Evolutionary conservation across 2,113 vertebrate species (phyloP), one percentile per base, ranked within the genome.

Genomic region (Todiramphus chloris): DNA sequence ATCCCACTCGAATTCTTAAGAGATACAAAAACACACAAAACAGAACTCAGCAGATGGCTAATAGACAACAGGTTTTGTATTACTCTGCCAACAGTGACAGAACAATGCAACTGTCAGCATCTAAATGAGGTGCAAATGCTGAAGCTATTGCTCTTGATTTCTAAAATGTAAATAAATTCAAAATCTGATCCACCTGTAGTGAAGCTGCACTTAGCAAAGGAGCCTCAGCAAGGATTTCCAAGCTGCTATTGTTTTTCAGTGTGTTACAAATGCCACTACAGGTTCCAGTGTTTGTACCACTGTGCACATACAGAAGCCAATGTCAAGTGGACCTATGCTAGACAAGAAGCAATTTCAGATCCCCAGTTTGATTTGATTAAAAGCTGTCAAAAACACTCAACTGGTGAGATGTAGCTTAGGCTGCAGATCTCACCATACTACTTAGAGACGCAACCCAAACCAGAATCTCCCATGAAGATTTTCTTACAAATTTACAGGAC

Each of bases 1-100:
- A 99, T 84, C 98, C 98, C 94, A 99, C 99, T 7, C 99, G 99
- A 95, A 99, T 96, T 97, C 99, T 99, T 96, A 72, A 94, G 58
- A 97, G 83, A 96, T 27, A 95, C 59, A 74, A 92, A 97, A 96
- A 96, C 63, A 80, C 9, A 89, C 16, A 85, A 82, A 85, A 89
- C 1, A 33, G 60, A 93, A 67, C 46, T 79, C 64, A 85, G 86
- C 67, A 95, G 87, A 93, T 72, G n/a, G 59, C 33, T 63, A 62
- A 89, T 39, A 82, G 2, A 75, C 66, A 95, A 50, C 60, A 67
- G 21, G 30, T 75, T 93, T 87, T 83, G 92, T 84, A 50, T 28
- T 82, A 18, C 74, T 94, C 60, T 79, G 89, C 74, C 77, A 96
- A 43, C 20, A 25, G 31, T n/a, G 44, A 58, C 17, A 55, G 56